phyloP scores from a whole-genome alignment of 2,113 vertebrate genomes.

The Dasypus novemcinctus region DNA sequence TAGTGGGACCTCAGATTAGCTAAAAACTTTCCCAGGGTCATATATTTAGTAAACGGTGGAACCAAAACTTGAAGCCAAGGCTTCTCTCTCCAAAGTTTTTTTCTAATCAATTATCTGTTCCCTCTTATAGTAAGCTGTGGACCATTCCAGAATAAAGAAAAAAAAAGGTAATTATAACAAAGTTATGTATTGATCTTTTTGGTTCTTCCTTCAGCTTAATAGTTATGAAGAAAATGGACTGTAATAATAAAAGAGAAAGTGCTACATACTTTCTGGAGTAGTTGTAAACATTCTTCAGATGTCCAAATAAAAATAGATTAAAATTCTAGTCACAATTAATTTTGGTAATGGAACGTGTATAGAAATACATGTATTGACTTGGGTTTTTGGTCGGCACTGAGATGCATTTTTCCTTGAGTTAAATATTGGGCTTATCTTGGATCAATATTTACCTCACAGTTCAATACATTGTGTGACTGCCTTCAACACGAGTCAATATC shows the following conservation, averaged over 20 bases:
- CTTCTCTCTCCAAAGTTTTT: not conserved
- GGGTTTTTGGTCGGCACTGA: not conserved
- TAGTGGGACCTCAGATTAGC: not conserved
- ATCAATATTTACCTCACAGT: constrained; percentile 49
- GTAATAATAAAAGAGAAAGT: not conserved
- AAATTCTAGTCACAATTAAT: constrained; percentile 66
- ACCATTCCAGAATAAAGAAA: not conserved
- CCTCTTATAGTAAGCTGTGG: not conserved
- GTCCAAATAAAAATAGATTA: constrained; percentile 41
- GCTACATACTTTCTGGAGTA: not conserved
- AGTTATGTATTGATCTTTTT: not conserved
- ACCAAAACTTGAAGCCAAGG: not conserved
- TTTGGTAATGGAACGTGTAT: constrained; percentile 51
- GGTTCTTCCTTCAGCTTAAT: not conserved
- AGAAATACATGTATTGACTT: constrained; percentile 45
- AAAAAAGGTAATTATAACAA: not conserved
- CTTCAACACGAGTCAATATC: constrained; percentile 62
- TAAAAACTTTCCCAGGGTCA: not conserved
- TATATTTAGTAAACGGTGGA: not conserved
- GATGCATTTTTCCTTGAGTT: constrained; percentile 51
- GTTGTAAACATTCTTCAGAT: constrained; percentile 1
- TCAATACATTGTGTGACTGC: constrained; percentile 43
- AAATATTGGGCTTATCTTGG: constrained; percentile 59
- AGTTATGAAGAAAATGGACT: not conserved
- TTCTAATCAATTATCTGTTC: not conserved